Evolutionary conservation across 2,888 invertebrate species (phyloP), one percentile per base, ranked within the genome.

Genomic region (Troides oblongomaculatus): DNA sequence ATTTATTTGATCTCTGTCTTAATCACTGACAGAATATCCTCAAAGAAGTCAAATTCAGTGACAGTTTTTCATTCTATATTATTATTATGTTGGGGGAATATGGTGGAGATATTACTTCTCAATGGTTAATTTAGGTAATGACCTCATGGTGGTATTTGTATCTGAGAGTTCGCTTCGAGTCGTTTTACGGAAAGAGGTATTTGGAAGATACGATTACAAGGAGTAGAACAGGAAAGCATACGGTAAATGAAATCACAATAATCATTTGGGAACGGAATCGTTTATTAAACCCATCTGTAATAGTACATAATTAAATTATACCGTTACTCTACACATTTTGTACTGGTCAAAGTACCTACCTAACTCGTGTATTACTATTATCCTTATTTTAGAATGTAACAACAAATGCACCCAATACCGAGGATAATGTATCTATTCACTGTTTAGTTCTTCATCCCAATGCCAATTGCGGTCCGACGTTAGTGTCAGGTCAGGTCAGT

Each of bases 321-420:
- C 81, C 84, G 86, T 86, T 86, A 90, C 77, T 86, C 91, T 92
- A 92, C 90, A 87, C 81, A 81, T 85, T 87, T 90, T 92, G 92
- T 92, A 92, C 92, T 90, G 88, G 81, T 89, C 87, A 87, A 89
- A 92, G 92, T 92, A 92, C 92, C 90, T 92, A 92, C 91, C 87
- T 91, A 89, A 84, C 78, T 83, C 85, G 83, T 84, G 81, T 87
- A 84, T 83, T 80, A 75, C 85, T 90, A 89, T 83, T 78, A 84
- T 46, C 14, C 86, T 87, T 90, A 88, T 81, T 81, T 85, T 86
- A 84, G 83, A 82, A 81, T 79, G 83, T 83, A 85, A 84, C 82
- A 83, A 85, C 84, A 86, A 85, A 87, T 87, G 88, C 88, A 89
- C 85, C 84, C 85, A 81, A 84, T 84, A 82, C 78, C 76, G 74